A percentile compares a stretch with the other conserved stretches of the same genome.
phyloP scores from a whole-genome alignment of 2,797 vertebrate genomes.

The Loris lydekkerianus region DNA sequence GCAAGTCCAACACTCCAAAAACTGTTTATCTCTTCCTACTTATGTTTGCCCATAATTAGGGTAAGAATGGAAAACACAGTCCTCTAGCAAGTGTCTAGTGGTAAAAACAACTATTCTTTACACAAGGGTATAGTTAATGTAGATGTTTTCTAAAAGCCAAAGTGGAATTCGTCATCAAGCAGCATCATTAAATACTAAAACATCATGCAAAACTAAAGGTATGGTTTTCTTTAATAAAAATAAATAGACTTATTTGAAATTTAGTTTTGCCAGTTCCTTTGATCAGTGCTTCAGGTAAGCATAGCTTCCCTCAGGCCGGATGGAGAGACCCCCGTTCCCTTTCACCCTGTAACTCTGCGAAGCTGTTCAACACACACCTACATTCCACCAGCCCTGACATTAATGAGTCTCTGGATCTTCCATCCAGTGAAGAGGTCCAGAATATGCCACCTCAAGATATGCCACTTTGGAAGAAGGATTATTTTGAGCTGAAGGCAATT shows the following conservation, averaged over 20 bases:
- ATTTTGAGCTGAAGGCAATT: background rate
- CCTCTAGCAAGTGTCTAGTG: slow-evolving; percentile 38
- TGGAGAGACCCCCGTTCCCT: rapidly evolving
- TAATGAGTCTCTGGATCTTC: background rate
- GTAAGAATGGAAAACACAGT: slow-evolving; percentile 2
- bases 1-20: background rate
- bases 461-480: background rate
- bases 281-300: background rate
- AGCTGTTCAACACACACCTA: too few relatives aligned
- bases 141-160: slow-evolving; percentile 69
- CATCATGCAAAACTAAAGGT: slow-evolving; percentile 63
- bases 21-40: slow-evolving; percentile 56
- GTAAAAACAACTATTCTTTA: slow-evolving; percentile 67
- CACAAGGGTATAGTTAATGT: background rate
- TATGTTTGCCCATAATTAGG: slow-evolving; percentile 32
- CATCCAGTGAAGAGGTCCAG: background rate
- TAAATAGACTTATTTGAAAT: slow-evolving; percentile 42
- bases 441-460: background rate
- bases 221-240: slow-evolving; percentile 60
- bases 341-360: background rate
- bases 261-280: slow-evolving; percentile 19
- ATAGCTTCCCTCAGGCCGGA: rapidly evolving
- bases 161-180: slow-evolving; percentile 69
- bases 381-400: background rate
- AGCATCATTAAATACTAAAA: slow-evolving; percentile 68